These are phyloP conservation scores for Coccyzus lansbergi DNA, from an alignment of 2,797 vertebrate genomes.

Conservation along the genomic window DNA sequence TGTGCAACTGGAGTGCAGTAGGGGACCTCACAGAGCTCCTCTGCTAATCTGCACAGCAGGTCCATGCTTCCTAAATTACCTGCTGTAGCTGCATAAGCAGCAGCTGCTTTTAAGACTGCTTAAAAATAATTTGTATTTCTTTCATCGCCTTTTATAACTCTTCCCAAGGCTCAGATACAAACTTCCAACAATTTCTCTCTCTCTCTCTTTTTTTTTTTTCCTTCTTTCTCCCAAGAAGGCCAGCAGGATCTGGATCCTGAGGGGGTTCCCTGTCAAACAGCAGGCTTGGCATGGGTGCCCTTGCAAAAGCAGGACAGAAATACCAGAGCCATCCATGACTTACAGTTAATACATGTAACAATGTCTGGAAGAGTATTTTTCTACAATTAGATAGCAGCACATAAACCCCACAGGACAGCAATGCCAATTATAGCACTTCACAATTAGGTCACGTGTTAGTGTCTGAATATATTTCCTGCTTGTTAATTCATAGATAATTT, in stretches of 20 bases:
- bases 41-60: background rate
- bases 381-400: background rate
- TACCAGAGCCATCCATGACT: background rate
- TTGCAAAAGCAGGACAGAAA: background rate
- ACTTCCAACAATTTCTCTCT: background rate
- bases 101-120: background rate
- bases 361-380: background rate
- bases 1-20: background rate
- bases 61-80: accelerated
- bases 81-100: background rate
- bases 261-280: too few species aligned
- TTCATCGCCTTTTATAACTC: background rate
- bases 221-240: background rate
- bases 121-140: background rate
- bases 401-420: background rate
- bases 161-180: background rate
- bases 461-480: background rate
- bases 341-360: too few species aligned
- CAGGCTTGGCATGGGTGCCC: background rate
- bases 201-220: background rate
- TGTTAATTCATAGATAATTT: background rate
- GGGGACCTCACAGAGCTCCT: background rate
- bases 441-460: background rate
- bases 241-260: accelerated
- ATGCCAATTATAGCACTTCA: background rate